Base-by-base conservation (phyloP, 2,888 invertebrate genomes). In the Electrophaes corylata region DNA sequence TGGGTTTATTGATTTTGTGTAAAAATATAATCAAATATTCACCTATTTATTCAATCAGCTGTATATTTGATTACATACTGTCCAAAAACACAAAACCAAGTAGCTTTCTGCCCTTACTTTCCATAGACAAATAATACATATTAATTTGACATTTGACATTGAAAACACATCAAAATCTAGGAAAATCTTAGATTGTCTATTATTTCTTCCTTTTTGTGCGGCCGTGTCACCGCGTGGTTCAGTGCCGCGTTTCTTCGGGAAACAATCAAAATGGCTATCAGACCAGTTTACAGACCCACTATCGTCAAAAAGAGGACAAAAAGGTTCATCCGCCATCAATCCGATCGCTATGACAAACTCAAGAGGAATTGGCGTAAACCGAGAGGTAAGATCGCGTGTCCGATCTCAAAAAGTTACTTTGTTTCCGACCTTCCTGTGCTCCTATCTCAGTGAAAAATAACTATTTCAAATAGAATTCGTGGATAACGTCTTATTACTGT, bases 291-390 rank as follows among this genome's bases (percentile, higher is more conserved):
- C 83, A 95, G 96, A 86, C 96, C 97, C 29, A 95, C 94, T 81
- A 97, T 98, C 86, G 95, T 98, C 71, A 99, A 99, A 93, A 99
- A 99, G 94, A 95, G 99, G 91, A 97, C 97, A 76, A 99, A 99
- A 94, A 97, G 97, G 92, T 99, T 99, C 92, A 98, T 97, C 80
- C 96, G 99, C 70, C 99, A 99, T 92, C 99, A 99, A 91, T 98
- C 98, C 81, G 99, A 99, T 92, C 95, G 99, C 86, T 99, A 99
- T 96, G 95, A 95, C 72, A 98, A 98, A 92, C 93, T 99, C 71
- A 98, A 96, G 94, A 94, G 96, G 72, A 98, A 97, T 95, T 99
- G 99, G 99, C 96, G 99, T 85, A 99, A 99, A 93, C 99, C 99
- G 16, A 99, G 99, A 93, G 99, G 92, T 92, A 81, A 72, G 84